These are phyloP conservation scores for Malaclemys terrapin DNA, from an alignment of 2,113 vertebrate genomes.

Conservation along the genomic window DNA sequence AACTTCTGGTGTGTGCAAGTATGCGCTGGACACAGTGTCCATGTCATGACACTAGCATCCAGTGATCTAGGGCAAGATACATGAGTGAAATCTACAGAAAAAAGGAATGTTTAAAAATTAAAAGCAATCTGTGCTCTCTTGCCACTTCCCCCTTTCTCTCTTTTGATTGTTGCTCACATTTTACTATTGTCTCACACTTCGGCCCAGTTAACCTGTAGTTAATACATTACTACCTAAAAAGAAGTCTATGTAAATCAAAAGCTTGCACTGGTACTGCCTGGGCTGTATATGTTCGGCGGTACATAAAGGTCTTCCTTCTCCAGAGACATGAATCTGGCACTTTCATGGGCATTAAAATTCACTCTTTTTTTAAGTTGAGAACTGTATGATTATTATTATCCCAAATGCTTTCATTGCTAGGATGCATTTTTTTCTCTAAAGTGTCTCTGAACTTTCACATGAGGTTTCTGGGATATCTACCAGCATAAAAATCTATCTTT, in stretches of 20 bases:
- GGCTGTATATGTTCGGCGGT: conserved; percentile 20
- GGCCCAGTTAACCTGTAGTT: conserved; percentile 35
- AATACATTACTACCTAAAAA: conserved; percentile 69
- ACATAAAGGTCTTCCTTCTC: conserved; percentile 72
- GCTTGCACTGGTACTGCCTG: conserved; percentile 58
- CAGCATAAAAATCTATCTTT: conserved; percentile 63
- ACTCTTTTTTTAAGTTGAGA: conserved; percentile 60
- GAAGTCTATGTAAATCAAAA: conserved; percentile 64
- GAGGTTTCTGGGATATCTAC: conserved; percentile 10
- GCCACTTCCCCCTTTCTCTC: conserved; percentile 8
- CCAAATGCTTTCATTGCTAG: conserved; percentile 63
- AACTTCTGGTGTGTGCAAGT: neutral
- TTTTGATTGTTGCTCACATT: conserved; percentile 58
- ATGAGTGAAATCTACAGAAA: conserved; percentile 14
- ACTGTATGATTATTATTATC: conserved; percentile 69
- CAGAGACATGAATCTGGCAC: conserved; percentile 65
- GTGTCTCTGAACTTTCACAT: neutral
- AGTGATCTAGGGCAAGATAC: neutral
- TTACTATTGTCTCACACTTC: conserved; percentile 55
- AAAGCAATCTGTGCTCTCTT: conserved; percentile 48
- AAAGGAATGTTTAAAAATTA: conserved; percentile 20
- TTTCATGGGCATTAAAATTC: conserved; percentile 64
- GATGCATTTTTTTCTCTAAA: neutral
- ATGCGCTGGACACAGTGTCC: neutral
- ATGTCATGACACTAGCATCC: neutral